Evolutionary conservation across 2,888 invertebrate species (phyloP).

Genomic region (Harpagoxenus sublaevis): DNA sequence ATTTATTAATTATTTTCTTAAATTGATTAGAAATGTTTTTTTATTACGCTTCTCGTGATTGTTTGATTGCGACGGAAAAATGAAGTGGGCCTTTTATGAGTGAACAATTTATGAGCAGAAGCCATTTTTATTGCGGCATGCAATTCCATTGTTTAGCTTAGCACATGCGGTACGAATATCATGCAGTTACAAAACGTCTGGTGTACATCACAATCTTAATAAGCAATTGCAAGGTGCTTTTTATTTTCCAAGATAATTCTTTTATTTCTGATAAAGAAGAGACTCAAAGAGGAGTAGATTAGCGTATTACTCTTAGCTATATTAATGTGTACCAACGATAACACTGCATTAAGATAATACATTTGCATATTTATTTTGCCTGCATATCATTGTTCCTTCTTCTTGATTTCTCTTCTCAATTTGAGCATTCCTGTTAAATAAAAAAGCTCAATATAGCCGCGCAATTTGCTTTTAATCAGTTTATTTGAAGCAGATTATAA

Average conservation of each 20-base stretch:
- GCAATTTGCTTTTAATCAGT: not conserved
- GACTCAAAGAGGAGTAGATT: not conserved
- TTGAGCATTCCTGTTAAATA: slow-evolving; percentile 11
- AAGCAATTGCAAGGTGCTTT: not conserved
- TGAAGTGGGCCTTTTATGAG: not conserved
- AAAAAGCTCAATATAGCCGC: not conserved
- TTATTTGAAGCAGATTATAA: not conserved
- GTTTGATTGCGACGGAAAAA: not conserved
- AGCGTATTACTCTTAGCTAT: not conserved
- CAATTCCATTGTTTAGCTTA: slow-evolving; percentile 2
- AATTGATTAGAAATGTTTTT: not conserved
- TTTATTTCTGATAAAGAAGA: slow-evolving; percentile 1
- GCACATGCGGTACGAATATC: not conserved
- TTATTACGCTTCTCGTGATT: not conserved
- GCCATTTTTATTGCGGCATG: slow-evolving; percentile 13
- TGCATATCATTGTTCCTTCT: not conserved
- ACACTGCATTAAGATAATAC: not conserved
- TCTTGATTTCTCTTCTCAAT: slow-evolving; percentile 16
- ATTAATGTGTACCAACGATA: slow-evolving; percentile 1
- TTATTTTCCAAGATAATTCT: not conserved
- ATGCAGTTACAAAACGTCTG: not conserved
- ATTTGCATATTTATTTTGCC: slow-evolving; percentile 25
- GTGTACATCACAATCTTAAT: not conserved
- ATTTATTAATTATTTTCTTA: not conserved
- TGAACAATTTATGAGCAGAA: not conserved